phyloP scores from a whole-genome alignment of 2,113 vertebrate genomes.

The Hyperoodon ampullatus region DNA sequence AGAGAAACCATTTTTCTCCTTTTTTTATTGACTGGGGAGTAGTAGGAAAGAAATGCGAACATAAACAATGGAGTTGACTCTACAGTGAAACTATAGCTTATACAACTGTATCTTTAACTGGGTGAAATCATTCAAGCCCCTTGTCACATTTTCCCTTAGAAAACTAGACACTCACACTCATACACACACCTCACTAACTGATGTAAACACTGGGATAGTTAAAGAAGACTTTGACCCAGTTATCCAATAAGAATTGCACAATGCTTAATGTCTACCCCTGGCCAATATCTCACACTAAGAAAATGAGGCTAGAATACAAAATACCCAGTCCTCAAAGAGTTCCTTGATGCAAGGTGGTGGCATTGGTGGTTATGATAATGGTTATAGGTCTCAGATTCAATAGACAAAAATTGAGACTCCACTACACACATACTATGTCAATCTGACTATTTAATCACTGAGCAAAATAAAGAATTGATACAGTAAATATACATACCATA shows the following conservation, averaged over 20 bases:
- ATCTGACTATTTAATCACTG: neutral
- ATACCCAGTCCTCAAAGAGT: neutral
- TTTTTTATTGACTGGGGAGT: neutral
- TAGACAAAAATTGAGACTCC: neutral
- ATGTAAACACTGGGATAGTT: neutral
- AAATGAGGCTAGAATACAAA: neutral
- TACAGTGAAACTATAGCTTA: neutral
- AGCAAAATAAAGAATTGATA: slow-evolving; percentile 1
- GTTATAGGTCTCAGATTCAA: neutral
- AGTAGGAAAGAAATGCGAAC: neutral
- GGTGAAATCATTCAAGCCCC: neutral
- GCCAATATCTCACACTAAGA: neutral
- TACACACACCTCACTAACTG: neutral
- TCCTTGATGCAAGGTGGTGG: neutral
- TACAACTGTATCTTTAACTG: neutral
- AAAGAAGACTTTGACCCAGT: neutral
- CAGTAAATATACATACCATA: neutral
- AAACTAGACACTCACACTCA: neutral
- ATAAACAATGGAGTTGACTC: neutral
- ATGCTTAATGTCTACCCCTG: neutral
- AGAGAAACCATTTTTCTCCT: neutral
- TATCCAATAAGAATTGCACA: neutral
- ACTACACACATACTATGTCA: neutral
- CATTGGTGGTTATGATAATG: neutral
- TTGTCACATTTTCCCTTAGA: neutral